Evolutionary conservation across 2,797 vertebrate species (phyloP).

Genomic region (Gymnopithys bicolor): DNA sequence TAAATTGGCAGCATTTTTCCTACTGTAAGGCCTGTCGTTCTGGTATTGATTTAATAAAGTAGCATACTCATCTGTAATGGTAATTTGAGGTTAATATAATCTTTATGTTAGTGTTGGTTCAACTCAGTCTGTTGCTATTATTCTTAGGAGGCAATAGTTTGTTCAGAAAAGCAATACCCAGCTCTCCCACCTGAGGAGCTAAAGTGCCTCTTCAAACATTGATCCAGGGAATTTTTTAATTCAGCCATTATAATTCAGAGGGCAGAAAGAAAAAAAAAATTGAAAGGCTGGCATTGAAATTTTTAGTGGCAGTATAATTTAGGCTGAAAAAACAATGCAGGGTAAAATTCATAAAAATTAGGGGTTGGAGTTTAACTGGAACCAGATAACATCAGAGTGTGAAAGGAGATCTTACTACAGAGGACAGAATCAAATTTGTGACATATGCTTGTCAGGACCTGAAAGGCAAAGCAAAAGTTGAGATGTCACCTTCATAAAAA

Average conservation of each 20-base stretch:
- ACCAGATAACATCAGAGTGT: not conserved
- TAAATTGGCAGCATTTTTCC: slow-evolving; percentile 8
- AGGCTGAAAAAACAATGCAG: not conserved
- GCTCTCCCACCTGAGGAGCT: not conserved
- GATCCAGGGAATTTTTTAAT: not conserved
- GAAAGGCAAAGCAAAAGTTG: not conserved
- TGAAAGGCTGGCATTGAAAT: not conserved
- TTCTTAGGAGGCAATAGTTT: not conserved
- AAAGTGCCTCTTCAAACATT: not conserved
- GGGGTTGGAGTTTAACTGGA: not conserved
- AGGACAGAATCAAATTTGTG: not conserved
- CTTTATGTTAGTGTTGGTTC: not conserved
- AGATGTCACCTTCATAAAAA: not conserved
- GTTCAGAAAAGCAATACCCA: not conserved
- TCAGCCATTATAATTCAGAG: not conserved
- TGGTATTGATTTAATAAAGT: slow-evolving; percentile 30
- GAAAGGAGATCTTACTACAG: not conserved
- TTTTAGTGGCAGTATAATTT: not conserved
- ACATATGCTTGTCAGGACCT: not conserved
- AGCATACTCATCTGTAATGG: not conserved
- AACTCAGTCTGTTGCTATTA: not conserved
- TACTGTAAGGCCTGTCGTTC: not conserved
- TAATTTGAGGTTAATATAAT: slow-evolving; percentile 45
- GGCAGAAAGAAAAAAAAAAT: not conserved
- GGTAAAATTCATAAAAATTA: not conserved